phyloP scores from a whole-genome alignment of 2,888 invertebrate species.

The Podotricha telesiphe region DNA sequence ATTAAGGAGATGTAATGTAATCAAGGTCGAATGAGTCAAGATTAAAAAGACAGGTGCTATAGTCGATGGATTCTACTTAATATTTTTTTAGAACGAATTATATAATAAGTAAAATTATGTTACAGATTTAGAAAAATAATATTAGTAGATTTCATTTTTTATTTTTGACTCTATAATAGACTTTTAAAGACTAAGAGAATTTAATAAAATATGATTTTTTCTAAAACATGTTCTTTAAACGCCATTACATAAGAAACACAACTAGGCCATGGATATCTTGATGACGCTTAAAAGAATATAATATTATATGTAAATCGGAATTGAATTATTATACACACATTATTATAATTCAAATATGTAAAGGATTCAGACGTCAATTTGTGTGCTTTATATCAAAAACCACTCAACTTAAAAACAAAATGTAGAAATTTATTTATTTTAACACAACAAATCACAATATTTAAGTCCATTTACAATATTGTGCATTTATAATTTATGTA shows the following conservation, averaged over 20 bases:
- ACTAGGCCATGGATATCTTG: conserved; percentile 31
- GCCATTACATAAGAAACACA: conserved; percentile 14
- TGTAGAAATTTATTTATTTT: conserved; percentile 1
- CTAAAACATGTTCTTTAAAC: not conserved
- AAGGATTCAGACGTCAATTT: conserved; percentile 13
- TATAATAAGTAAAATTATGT: too few relatives aligned
- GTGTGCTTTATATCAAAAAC: conserved; percentile 7
- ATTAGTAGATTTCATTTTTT: too few relatives aligned
- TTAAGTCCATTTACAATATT: conserved; percentile 1
- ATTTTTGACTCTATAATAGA: too few relatives aligned
- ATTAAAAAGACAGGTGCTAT: too few relatives aligned
- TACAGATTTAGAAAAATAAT: too few relatives aligned
- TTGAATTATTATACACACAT: conserved; percentile 21
- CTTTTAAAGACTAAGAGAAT: too few relatives aligned
- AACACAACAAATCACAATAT: conserved; percentile 5
- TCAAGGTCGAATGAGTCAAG: too few relatives aligned
- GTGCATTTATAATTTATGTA: conserved; percentile 7
- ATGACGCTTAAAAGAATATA: conserved; percentile 25
- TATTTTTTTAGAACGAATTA: too few relatives aligned
- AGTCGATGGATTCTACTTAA: too few relatives aligned
- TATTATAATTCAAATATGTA: conserved; percentile 20
- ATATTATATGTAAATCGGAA: conserved; percentile 26
- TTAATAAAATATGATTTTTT: not conserved
- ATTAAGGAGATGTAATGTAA: not conserved
- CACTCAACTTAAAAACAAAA: conserved; percentile 3